A percentile compares a stretch with the other conserved stretches of the same genome.
Evolutionary conservation across 2,113 vertebrate species (phyloP).

Genomic region (Strix aluco): DNA sequence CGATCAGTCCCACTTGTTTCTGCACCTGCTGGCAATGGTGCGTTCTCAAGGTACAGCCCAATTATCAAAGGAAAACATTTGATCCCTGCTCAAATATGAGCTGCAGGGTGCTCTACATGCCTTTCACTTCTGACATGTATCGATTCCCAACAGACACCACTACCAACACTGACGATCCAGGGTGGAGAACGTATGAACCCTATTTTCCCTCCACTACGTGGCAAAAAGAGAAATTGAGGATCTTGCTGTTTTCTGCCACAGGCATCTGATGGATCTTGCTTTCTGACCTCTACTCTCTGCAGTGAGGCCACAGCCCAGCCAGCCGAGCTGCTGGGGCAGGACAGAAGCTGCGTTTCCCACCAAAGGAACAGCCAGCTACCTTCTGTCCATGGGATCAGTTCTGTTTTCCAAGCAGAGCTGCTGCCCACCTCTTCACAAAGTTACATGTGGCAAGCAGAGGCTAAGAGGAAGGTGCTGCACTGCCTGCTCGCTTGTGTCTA

Average conservation of each 20-base stretch:
- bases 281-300: neutral
- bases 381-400: accelerated
- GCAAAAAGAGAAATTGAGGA: neutral
- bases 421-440: neutral
- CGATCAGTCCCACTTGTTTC: neutral
- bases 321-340: neutral
- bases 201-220: accelerated
- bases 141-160: neutral
- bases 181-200: neutral
- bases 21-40: neutral
- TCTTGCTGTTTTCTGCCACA: neutral
- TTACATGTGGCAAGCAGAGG: neutral
- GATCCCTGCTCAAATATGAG: neutral
- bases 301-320: neutral
- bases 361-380: neutral
- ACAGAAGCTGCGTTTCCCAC: neutral
- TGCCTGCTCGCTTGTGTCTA: accelerated
- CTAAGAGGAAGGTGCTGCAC: neutral
- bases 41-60: neutral
- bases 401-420: neutral
- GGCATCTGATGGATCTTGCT: neutral
- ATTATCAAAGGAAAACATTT: neutral
- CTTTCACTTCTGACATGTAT: neutral
- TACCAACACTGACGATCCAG: neutral
- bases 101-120: neutral